Evolutionary conservation across 2,797 vertebrate genomes (phyloP).

Genomic region (Acrossocheilus fasciatus): DNA sequence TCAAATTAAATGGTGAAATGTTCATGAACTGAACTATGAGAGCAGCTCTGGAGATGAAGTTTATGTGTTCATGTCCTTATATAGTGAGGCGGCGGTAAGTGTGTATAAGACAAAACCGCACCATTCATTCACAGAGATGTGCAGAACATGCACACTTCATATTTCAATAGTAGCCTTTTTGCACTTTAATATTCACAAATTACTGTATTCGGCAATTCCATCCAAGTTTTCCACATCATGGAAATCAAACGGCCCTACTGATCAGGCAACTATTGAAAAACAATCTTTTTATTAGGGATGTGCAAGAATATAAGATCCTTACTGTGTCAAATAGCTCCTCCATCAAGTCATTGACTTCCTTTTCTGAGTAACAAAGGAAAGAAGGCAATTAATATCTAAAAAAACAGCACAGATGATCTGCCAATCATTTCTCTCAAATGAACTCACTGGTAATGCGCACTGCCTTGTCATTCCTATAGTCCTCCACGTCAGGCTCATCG

Average conservation of each 20-base stretch:
- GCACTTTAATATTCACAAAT: neutral
- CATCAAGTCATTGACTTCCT: constrained; percentile 96
- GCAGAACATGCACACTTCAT: neutral
- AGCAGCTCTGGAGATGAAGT: neutral
- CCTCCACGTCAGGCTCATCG: constrained; percentile 93
- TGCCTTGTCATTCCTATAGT: constrained; percentile 95
- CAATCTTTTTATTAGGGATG: neutral
- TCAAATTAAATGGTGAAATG: neutral
- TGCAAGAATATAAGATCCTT: constrained; percentile 61
- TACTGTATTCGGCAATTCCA: neutral
- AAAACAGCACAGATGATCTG: neutral
- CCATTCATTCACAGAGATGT: neutral
- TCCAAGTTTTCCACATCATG: neutral
- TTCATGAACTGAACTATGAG: neutral
- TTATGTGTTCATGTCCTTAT: neutral
- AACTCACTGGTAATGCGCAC: constrained; percentile 94
- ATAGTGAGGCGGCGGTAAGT: neutral
- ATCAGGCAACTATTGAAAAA: neutral
- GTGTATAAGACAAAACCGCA: neutral
- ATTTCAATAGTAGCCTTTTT: neutral
- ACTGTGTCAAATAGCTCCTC: constrained; percentile 97
- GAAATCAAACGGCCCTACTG: neutral
- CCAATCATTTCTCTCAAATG: neutral
- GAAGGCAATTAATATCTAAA: neutral
- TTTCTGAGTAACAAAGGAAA: constrained; percentile 81